phyloP scores from a whole-genome alignment of 1,140 invertebrate species.

The Notospermus geniculatus region DNA sequence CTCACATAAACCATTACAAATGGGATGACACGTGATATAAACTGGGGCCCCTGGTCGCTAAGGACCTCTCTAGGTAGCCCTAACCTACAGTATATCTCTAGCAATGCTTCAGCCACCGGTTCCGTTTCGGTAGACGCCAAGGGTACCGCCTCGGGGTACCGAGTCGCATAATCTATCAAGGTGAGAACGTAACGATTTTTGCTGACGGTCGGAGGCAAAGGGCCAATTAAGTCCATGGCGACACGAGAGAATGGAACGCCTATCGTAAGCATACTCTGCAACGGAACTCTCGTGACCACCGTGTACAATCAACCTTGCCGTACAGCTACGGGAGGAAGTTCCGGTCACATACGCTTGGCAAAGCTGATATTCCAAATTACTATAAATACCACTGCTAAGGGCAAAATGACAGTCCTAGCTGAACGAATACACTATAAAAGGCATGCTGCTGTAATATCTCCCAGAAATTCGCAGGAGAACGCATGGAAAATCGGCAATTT shows the following conservation, averaged over 20 bases:
- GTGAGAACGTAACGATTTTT: slow-evolving; percentile 27
- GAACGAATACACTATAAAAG: too few species aligned
- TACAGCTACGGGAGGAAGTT: too few species aligned
- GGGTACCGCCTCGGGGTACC: slow-evolving; percentile 28
- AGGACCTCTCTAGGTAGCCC: slow-evolving; percentile 48
- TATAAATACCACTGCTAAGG: too few species aligned
- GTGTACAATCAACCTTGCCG: too few species aligned
- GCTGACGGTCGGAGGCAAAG: slow-evolving; percentile 17
- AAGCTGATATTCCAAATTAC: too few species aligned
- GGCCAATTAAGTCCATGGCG: slow-evolving; percentile 27
- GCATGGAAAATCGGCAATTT: too few species aligned
- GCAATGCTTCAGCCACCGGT: slow-evolving; percentile 25
- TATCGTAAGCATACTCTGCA: too few species aligned
- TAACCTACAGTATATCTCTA: slow-evolving; percentile 46
- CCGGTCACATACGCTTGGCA: too few species aligned
- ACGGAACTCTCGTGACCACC: too few species aligned
- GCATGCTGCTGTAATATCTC: too few species aligned
- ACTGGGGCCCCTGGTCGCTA: slow-evolving; percentile 24
- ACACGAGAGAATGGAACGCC: slow-evolving; percentile 28
- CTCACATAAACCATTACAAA: slow-evolving; percentile 25
- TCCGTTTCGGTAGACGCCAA: slow-evolving; percentile 19
- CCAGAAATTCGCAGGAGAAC: too few species aligned
- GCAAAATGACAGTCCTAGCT: too few species aligned
- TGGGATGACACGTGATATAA: slow-evolving; percentile 24
- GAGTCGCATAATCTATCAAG: slow-evolving; percentile 28